Evolutionary conservation across 2,888 invertebrate species (phyloP).

Genomic region (Mimachlamys varia): DNA sequence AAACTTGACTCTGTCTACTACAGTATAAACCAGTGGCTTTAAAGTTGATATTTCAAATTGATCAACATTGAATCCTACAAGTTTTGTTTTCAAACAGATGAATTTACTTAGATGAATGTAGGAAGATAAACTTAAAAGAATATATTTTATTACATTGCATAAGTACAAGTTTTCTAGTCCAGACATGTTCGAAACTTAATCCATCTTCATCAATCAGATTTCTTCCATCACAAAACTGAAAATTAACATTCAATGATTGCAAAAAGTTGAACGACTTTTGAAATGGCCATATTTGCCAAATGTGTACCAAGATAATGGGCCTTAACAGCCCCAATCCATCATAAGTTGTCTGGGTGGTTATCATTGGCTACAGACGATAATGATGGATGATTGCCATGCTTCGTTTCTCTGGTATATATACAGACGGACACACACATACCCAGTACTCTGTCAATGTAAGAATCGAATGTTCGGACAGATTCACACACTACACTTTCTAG

Average conservation of each 20-base stretch:
- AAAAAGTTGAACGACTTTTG: background rate
- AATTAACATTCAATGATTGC: background rate
- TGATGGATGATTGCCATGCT: background rate
- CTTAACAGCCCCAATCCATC: background rate
- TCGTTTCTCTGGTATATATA: background rate
- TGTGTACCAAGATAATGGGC: background rate
- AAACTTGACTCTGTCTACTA: too few species aligned
- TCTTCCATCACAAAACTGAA: background rate
- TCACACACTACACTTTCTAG: background rate
- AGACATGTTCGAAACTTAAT: background rate
- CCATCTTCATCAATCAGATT: background rate
- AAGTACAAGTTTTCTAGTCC: background rate
- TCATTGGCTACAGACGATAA: background rate
- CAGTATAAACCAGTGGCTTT: too few species aligned
- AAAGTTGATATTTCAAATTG: too few species aligned
- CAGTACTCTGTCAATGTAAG: background rate
- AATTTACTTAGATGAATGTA: too few species aligned
- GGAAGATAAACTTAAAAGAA: too few species aligned
- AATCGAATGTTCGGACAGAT: background rate
- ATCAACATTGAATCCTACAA: too few species aligned
- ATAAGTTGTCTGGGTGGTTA: background rate
- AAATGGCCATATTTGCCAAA: background rate
- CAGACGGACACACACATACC: slow-evolving; percentile 3
- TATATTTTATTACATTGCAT: background rate
- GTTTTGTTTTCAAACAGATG: too few species aligned